These are phyloP conservation scores for Pristionchus mayeri DNA, from an alignment of 2,888 invertebrate species.

Conservation along the genomic window DNA sequence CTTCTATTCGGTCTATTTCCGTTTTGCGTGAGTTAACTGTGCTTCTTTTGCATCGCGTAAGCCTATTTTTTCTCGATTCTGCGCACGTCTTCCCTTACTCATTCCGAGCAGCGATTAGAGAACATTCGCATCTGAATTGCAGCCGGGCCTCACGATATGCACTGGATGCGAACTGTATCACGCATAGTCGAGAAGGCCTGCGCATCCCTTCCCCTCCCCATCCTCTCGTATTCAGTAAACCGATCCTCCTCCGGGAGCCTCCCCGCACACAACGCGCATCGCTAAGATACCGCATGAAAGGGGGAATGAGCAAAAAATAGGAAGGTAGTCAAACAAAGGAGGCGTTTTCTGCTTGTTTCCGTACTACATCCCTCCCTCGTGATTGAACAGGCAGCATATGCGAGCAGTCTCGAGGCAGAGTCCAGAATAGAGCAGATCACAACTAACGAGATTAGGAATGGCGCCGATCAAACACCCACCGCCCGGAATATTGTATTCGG, in stretches of 20 bases:
- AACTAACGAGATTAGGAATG: too few relatives aligned
- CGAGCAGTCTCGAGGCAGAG: neutral
- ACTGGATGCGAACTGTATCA: too few relatives aligned
- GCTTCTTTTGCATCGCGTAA: too few relatives aligned
- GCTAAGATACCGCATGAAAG: conserved; percentile 32
- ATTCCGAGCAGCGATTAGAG: too few relatives aligned
- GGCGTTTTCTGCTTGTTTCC: neutral
- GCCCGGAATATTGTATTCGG: too few relatives aligned
- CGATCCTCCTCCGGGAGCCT: neutral
- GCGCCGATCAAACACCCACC: too few relatives aligned
- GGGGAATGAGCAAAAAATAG: neutral
- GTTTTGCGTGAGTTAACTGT: too few relatives aligned
- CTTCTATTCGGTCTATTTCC: too few relatives aligned
- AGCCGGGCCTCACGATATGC: too few relatives aligned
- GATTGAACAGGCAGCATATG: conserved; percentile 1
- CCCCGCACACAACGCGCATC: neutral
- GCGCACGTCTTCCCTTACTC: too few relatives aligned
- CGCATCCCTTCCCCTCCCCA: neutral
- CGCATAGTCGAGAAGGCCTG: neutral
- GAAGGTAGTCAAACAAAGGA: neutral
- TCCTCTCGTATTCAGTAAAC: conserved; percentile 31
- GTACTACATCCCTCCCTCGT: neutral
- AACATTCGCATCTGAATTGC: too few relatives aligned
- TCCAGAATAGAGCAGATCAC: conserved; percentile 7
- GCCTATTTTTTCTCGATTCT: too few relatives aligned